phyloP scores from a whole-genome alignment of 1,140 invertebrate genomes.

The Cryptotermes secundus region DNA sequence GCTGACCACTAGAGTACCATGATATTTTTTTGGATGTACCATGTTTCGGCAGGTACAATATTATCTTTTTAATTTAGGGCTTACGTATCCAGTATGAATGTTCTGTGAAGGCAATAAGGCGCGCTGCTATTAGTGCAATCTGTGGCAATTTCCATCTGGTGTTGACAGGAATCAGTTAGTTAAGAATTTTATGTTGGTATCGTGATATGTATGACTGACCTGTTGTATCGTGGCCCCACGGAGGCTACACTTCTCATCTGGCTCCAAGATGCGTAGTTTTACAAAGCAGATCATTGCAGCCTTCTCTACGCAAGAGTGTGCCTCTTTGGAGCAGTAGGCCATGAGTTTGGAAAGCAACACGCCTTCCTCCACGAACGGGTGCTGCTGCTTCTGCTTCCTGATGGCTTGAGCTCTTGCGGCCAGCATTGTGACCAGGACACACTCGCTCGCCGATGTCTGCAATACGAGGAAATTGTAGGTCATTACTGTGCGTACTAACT shows the following conservation, averaged over 20 bases:
- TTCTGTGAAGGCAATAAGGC: no score
- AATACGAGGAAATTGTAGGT: slow-evolving; percentile 39
- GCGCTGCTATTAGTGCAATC: no score
- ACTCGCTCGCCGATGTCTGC: slow-evolving; percentile 96
- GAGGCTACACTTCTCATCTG: slow-evolving; percentile 89
- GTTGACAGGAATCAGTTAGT: no score
- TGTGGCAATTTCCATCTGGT: no score
- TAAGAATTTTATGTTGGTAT: no score
- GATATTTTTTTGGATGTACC: no score
- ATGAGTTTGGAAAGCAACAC: slow-evolving; percentile 93
- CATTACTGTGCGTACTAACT: no score
- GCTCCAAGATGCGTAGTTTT: slow-evolving; percentile 94
- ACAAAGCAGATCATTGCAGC: slow-evolving; percentile 99
- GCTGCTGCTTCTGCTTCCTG: slow-evolving; percentile 83
- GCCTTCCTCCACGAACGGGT: slow-evolving; percentile 92
- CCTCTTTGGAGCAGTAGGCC: slow-evolving; percentile 90
- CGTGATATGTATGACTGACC: slow-evolving; percentile 48
- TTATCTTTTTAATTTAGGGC: no score
- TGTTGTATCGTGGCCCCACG: slow-evolving; percentile 82
- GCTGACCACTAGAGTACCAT: no score
- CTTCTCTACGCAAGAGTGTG: slow-evolving; percentile 99
- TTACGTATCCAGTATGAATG: no score
- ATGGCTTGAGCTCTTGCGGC: slow-evolving; percentile 93
- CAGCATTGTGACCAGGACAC: slow-evolving; percentile 91
- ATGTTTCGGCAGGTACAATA: no score